These are phyloP conservation scores for Mycetomoellerius zeteki DNA, from an alignment of 1,140 invertebrate species.

Conservation along the genomic window DNA sequence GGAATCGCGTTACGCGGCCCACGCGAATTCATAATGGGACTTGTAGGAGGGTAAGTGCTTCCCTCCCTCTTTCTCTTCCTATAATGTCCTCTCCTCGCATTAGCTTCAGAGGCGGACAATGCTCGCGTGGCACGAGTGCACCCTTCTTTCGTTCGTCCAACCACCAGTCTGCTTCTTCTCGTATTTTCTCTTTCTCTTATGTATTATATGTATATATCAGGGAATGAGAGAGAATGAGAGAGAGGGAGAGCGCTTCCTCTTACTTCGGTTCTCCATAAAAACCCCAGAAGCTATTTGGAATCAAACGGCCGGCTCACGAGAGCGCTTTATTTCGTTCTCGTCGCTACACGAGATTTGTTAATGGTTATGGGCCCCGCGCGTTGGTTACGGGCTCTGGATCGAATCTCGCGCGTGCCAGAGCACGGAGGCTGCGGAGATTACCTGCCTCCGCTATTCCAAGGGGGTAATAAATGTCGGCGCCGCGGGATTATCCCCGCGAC, in stretches of 20 bases:
- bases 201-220: neutral
- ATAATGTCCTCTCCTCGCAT: constrained; percentile 22
- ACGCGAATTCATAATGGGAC: constrained; percentile 64
- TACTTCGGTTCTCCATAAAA: constrained; percentile 65
- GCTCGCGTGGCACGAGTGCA: constrained; percentile 61
- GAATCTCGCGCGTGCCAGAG: constrained; percentile 70
- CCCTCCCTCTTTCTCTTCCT: constrained; percentile 9
- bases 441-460: constrained; percentile 65
- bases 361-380: constrained; percentile 74
- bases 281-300: constrained; percentile 68
- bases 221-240: constrained; percentile 1
- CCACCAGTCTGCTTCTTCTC: constrained; percentile 41
- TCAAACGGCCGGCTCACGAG: constrained; percentile 74
- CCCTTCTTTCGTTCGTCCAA: constrained; percentile 57
- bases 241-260: neutral
- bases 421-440: constrained; percentile 67
- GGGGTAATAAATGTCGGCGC: constrained; percentile 74
- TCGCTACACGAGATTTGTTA: constrained; percentile 78
- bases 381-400: constrained; percentile 46
- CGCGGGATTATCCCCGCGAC: constrained; percentile 71
- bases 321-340: constrained; percentile 76
- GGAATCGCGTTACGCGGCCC: constrained; percentile 68
- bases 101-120: constrained; percentile 64
- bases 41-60: constrained; percentile 60
- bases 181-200: neutral